Conservation (phyloP, 1,140 invertebrate species). For the Maniola jurtina region DNA sequence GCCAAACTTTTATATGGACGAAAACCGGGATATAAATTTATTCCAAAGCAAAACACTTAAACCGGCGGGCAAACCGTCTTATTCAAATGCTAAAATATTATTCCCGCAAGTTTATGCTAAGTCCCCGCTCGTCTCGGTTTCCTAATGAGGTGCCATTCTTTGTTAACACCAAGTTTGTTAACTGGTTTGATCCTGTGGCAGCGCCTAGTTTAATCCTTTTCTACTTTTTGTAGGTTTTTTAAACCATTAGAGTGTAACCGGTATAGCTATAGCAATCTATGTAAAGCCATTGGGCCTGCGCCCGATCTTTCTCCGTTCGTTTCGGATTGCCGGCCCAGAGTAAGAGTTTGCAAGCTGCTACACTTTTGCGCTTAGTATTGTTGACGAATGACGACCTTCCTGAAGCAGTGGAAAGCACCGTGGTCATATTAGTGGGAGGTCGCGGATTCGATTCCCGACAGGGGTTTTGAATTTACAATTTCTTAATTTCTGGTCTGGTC, state of each 20-base stretch:
- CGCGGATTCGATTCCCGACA: no score
- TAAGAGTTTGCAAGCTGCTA: no score
- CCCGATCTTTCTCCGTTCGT: no score
- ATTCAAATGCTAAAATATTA: slow-evolving; percentile 40
- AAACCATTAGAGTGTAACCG: neutral
- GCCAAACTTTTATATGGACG: slow-evolving; percentile 12
- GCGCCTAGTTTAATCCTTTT: slow-evolving; percentile 3
- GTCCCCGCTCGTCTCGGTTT: slow-evolving; percentile 27
- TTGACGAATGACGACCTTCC: no score
- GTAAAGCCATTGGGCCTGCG: no score
- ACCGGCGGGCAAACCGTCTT: slow-evolving; percentile 22
- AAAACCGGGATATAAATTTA: slow-evolving; percentile 19
- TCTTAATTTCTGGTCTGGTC: no score
- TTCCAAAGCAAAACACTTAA: slow-evolving; percentile 28
- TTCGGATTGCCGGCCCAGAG: no score
- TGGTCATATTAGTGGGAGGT: no score
- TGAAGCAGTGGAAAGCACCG: no score
- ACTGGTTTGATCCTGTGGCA: slow-evolving; percentile 15
- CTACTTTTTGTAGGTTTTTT: neutral
- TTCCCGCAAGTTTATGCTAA: slow-evolving; percentile 31
- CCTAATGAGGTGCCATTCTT: slow-evolving; percentile 39
- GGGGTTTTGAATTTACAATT: no score
- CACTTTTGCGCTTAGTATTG: no score
- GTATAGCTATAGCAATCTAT: no score
- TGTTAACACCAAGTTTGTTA: slow-evolving; percentile 22